Conservation (phyloP, 2,797 vertebrate genomes). For the Enteromius fasciolatus region DNA sequence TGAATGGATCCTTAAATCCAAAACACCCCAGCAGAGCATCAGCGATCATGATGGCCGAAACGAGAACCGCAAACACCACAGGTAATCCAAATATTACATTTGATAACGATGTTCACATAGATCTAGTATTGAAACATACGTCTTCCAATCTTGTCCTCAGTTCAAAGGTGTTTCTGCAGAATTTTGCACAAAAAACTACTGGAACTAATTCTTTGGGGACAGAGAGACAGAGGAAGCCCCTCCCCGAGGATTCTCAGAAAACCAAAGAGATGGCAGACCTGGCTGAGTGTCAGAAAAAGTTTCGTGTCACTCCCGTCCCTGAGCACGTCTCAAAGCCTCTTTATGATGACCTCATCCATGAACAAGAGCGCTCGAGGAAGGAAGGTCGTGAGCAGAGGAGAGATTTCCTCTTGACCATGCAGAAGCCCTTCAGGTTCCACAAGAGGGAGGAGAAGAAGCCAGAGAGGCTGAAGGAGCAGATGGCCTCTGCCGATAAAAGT, state of each 20-base stretch:
- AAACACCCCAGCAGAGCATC: constrained; percentile 65
- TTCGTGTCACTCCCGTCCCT: constrained; percentile 85
- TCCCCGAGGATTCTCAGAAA: constrained; percentile 68
- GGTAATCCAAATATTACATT: constrained; percentile 29
- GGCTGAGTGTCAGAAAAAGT: constrained; percentile 89
- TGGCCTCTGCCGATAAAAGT: constrained; percentile 63
- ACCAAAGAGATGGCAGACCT: constrained; percentile 80
- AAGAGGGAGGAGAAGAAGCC: constrained; percentile 83
- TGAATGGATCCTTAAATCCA: constrained; percentile 52
- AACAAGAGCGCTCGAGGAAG: constrained; percentile 80
- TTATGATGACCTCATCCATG: constrained; percentile 82
- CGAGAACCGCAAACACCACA: constrained; percentile 35
- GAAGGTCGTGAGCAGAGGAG: constrained; percentile 82
- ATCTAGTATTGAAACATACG: constrained; percentile 29
- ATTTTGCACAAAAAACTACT: constrained; percentile 70
- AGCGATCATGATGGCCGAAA: constrained; percentile 61
- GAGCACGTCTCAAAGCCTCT: constrained; percentile 80
- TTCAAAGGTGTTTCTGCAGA: constrained; percentile 52
- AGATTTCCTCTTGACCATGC: constrained; percentile 83
- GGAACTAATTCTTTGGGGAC: constrained; percentile 74
- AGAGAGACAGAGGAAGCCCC: constrained; percentile 69
- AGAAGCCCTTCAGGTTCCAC: constrained; percentile 90
- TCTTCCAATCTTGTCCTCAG: constrained; percentile 73
- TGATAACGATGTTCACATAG: not conserved
- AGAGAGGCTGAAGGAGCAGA: constrained; percentile 70